A percentile compares a stretch with the other conserved stretches of the same genome.
phyloP scores from a whole-genome alignment of 1,140 invertebrate genomes.

The Aricia agestis region DNA sequence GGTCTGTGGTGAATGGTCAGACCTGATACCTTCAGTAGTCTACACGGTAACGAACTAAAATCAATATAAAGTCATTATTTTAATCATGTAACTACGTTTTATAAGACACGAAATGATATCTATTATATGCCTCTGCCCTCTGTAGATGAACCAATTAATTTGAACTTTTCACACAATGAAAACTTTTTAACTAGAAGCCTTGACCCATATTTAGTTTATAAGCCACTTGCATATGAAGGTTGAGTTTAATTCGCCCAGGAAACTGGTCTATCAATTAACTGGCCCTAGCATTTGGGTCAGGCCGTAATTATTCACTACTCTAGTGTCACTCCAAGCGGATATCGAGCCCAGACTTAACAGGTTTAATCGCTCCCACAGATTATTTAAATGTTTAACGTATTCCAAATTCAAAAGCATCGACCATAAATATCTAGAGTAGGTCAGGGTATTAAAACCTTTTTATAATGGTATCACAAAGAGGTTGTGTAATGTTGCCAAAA shows the following conservation, averaged over 20 bases:
- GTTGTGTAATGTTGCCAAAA: background rate
- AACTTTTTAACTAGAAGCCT: slow-evolving; percentile 17
- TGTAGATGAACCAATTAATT: background rate
- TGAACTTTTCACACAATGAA: background rate
- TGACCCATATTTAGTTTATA: slow-evolving; percentile 25
- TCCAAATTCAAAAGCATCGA: slow-evolving; percentile 8
- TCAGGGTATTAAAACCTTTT: background rate
- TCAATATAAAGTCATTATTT: no score
- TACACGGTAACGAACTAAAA: no score
- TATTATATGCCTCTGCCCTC: no score
- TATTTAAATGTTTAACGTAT: slow-evolving; percentile 16
- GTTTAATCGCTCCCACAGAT: slow-evolving; percentile 18
- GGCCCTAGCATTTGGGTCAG: slow-evolving; percentile 46
- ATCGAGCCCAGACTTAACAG: slow-evolving; percentile 23
- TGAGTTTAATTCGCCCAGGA: slow-evolving; percentile 25
- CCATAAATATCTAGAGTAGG: slow-evolving; percentile 20
- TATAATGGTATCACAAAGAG: background rate
- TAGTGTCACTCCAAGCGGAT: slow-evolving; percentile 50
- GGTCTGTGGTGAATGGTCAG: no score
- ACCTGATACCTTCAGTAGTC: no score
- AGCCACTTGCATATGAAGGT: slow-evolving; percentile 26
- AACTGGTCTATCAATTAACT: slow-evolving; percentile 32
- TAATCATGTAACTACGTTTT: no score
- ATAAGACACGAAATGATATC: no score
- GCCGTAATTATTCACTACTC: slow-evolving; percentile 50